phyloP scores from a whole-genome alignment of 2,797 vertebrate species.

The Psittacula echo region DNA sequence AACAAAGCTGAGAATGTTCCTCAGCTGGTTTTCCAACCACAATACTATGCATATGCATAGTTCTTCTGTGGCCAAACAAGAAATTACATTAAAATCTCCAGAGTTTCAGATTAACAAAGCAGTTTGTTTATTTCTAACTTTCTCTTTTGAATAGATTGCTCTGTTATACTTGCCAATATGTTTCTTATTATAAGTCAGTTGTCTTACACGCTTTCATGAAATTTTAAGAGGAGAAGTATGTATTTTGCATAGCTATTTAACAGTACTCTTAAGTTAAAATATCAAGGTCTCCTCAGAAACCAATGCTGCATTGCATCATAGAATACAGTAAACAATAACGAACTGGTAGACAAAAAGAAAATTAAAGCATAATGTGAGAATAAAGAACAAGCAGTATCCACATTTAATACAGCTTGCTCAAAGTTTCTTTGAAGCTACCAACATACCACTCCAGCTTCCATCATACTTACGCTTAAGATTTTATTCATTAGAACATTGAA shows the following conservation, averaged over 20 bases:
- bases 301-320: background rate
- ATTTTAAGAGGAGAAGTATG: background rate
- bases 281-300: background rate
- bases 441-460: background rate
- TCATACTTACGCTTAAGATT: background rate
- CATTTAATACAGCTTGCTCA: background rate
- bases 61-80: background rate
- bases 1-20: background rate
- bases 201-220: background rate
- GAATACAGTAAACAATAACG: background rate
- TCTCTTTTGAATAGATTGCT: background rate
- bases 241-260: background rate
- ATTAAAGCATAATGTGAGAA: background rate
- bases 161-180: background rate
- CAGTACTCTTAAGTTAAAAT: background rate
- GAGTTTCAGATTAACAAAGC: background rate
- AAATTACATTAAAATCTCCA: background rate
- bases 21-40: background rate
- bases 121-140: background rate
- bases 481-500: constrained; percentile 17
- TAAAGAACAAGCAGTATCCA: background rate
- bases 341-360: background rate
- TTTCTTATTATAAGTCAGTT: background rate
- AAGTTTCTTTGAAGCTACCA: constrained; percentile 1
- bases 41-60: background rate